Base-by-base conservation (phyloP, 2,888 invertebrate species). In the Teleiodes luculella region DNA sequence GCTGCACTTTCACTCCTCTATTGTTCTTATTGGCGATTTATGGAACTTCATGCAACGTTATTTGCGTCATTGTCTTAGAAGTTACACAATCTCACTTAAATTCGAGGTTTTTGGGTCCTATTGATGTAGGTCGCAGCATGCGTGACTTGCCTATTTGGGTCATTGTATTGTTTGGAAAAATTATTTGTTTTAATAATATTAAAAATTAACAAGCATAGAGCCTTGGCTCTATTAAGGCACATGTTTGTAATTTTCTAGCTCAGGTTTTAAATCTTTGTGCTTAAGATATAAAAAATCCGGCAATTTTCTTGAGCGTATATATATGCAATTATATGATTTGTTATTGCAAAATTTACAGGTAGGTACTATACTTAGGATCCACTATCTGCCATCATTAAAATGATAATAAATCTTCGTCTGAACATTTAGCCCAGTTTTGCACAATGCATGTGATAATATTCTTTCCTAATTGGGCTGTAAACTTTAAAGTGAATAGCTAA, bases 1-100 rank as follows among this genome's bases (percentile, higher is more conserved):
- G 43, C 28, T 43, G 76, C 77, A 88, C 88, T 89, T 89, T 89
- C 88, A 80, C 89, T 85, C 41, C 65, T 74, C 78, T 70, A 86
- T 87, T 87, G 86, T 86, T 80, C 72, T 68, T 76, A 80, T 78
- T 78, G 77, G 73, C 67, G 72, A 78, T 78, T 76, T 77, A 72
- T 74, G 70, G 71, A 53, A 57, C 71, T 66, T 61, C 68, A 65
- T 69, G 65, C 70, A 68, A 68, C 62, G 66, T 68, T 62, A 59
- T 67, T 72, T 76, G 72, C 72, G 69, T 79, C 74, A 83, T 72
- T 74, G 75, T 80, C 30, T 65, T 61, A 60, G 66, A 58, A 57
- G 60, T 83, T 84, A 75, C 75, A 74, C 77, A 86, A 84, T 66
- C 63, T 55, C 50, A 39, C 31, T 61, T 51, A 56, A 64, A 63